Evolutionary conservation across 2,888 invertebrate genomes (phyloP).

Genomic region (Mythimna pallens): DNA sequence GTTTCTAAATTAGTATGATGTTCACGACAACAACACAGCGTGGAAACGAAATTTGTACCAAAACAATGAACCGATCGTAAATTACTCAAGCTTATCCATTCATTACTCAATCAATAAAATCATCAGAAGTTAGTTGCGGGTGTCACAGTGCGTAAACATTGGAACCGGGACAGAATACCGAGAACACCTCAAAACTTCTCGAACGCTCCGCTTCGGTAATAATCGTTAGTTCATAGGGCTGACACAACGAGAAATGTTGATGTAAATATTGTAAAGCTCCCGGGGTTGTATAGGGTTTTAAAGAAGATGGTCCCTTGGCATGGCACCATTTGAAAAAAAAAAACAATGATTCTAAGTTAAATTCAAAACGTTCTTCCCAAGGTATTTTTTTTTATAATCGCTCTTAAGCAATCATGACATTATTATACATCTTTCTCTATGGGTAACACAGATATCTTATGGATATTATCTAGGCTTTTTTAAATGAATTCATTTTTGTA

Average conservation of each 20-base stretch:
- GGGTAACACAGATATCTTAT: too few species aligned
- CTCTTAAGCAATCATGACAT: too few species aligned
- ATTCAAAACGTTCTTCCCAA: too few species aligned
- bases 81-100: background rate
- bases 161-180: slow-evolving; percentile 42
- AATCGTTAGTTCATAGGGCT: slow-evolving; percentile 56
- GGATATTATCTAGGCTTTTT: too few species aligned
- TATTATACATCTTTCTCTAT: too few species aligned
- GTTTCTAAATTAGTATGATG: background rate
- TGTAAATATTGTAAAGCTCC: background rate
- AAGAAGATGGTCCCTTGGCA: too few species aligned
- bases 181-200: slow-evolving; percentile 58
- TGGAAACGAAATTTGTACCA: background rate
- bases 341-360: too few species aligned
- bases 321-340: too few species aligned
- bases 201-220: slow-evolving; percentile 53
- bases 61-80: background rate
- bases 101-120: slow-evolving; percentile 44
- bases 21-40: background rate
- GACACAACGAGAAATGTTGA: slow-evolving; percentile 5
- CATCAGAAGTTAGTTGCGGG: slow-evolving; percentile 39
- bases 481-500: too few species aligned
- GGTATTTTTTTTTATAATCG: too few species aligned
- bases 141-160: slow-evolving; percentile 63
- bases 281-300: too few species aligned